A percentile compares a stretch with the other conserved stretches of the same genome.
These are phyloP conservation scores for Isoperla grammatica DNA, from an alignment of 2,888 invertebrate species.

Conservation along the genomic window DNA sequence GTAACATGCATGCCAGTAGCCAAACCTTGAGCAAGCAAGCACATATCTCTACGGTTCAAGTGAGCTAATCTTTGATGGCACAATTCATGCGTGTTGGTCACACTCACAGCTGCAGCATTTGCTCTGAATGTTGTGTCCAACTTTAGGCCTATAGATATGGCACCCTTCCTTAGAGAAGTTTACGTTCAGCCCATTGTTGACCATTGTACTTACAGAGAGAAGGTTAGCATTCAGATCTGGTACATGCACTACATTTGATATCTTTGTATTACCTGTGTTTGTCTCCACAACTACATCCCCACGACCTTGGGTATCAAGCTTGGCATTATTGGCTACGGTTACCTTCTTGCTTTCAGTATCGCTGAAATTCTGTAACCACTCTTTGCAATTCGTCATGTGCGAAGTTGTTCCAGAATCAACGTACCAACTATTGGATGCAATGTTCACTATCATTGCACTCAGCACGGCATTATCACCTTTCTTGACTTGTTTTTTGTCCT, in stretches of 20 bases:
- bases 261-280: conserved; percentile 8
- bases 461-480: neutral
- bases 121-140: neutral
- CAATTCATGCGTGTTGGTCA: neutral
- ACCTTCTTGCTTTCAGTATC: conserved; percentile 6
- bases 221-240: conserved; percentile 12
- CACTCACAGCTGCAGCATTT: neutral
- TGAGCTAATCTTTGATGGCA: conserved; percentile 13
- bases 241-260: conserved; percentile 14
- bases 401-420: conserved; percentile 32
- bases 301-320: neutral
- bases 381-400: conserved; percentile 29
- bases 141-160: neutral
- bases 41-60: conserved; percentile 28
- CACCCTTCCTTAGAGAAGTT: neutral
- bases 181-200: neutral
- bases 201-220: neutral
- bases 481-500: neutral
- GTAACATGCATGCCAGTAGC: too few relatives aligned
- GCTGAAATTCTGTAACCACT: neutral
- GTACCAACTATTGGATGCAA: neutral
- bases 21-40: too few relatives aligned
- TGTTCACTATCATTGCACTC: neutral
- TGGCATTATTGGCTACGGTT: neutral
- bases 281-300: conserved; percentile 13